A percentile compares a stretch with the other conserved stretches of the same genome.
Evolutionary conservation across 2,113 vertebrate genomes (phyloP).

Genomic region (Centrocercus urophasianus): DNA sequence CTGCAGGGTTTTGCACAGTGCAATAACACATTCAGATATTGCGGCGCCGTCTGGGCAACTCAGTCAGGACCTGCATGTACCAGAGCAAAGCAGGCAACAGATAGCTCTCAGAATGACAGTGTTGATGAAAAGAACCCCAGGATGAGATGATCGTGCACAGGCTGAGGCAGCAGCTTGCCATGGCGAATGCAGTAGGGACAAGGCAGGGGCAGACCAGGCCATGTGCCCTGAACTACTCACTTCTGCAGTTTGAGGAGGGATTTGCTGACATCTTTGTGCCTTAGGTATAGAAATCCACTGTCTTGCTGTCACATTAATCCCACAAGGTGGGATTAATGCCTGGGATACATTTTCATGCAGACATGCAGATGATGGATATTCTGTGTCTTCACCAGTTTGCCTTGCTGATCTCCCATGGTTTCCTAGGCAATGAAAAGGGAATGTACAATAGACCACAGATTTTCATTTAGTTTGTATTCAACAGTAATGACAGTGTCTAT

Average conservation of each 20-base stretch:
- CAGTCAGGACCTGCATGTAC: not conserved
- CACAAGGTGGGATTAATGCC: not conserved
- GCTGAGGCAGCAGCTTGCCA: not conserved
- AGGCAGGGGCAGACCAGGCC: not conserved
- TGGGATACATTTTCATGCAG: not conserved
- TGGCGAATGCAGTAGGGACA: not conserved
- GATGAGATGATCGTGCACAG: accelerated
- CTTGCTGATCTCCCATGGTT: conserved; percentile 37
- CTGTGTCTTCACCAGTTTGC: not conserved
- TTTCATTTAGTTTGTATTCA: conserved; percentile 22
- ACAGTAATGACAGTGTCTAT: not conserved
- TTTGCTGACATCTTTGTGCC: not conserved
- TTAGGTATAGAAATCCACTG: not conserved
- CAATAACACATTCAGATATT: not conserved
- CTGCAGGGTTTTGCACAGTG: not conserved
- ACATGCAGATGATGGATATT: not conserved
- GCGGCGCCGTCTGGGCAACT: too few relatives aligned
- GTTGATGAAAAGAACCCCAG: not conserved
- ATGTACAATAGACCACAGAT: not conserved
- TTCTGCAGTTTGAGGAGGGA: not conserved
- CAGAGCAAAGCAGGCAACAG: not conserved
- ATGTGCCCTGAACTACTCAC: not conserved
- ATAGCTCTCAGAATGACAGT: not conserved
- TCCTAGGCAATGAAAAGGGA: conserved; percentile 53
- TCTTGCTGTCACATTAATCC: not conserved